phyloP scores from a whole-genome alignment of 1,140 invertebrate species.

The Pemphigus obesinymphae region DNA sequence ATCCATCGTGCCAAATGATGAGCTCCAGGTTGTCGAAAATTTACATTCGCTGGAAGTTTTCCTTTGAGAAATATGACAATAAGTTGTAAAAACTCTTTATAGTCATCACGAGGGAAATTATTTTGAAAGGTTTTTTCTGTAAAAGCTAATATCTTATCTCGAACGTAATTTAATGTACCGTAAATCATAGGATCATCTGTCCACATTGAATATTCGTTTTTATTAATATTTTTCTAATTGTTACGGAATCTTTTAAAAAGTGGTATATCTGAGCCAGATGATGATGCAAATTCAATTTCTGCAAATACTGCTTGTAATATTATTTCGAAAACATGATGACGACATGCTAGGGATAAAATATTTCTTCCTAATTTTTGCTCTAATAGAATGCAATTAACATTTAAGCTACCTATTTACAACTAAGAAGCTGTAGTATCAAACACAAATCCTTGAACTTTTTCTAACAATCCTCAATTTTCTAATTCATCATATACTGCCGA shows the following conservation, averaged over 20 bases:
- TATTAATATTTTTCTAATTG: background rate
- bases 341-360: too few species aligned
- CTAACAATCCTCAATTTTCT: too few species aligned
- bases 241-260: constrained; percentile 13
- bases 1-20: constrained; percentile 46
- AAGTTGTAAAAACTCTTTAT: constrained; percentile 51
- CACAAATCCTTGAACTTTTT: too few species aligned
- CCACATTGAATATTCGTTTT: background rate
- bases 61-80: constrained; percentile 51
- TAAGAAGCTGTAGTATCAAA: constrained; percentile 49
- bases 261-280: constrained; percentile 23
- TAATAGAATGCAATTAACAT: constrained; percentile 44
- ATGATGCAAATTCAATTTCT: constrained; percentile 4
- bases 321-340: too few species aligned
- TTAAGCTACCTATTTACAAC: too few species aligned
- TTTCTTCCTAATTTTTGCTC: too few species aligned
- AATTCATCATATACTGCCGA: too few species aligned
- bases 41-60: constrained; percentile 45
- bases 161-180: background rate
- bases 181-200: background rate
- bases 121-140: background rate
- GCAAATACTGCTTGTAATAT: background rate
- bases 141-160: constrained; percentile 9
- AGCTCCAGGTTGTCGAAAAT: constrained; percentile 48
- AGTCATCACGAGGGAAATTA: constrained; percentile 48